Base-by-base conservation (phyloP, 2,797 vertebrate genomes). In the Poecilia picta region DNA sequence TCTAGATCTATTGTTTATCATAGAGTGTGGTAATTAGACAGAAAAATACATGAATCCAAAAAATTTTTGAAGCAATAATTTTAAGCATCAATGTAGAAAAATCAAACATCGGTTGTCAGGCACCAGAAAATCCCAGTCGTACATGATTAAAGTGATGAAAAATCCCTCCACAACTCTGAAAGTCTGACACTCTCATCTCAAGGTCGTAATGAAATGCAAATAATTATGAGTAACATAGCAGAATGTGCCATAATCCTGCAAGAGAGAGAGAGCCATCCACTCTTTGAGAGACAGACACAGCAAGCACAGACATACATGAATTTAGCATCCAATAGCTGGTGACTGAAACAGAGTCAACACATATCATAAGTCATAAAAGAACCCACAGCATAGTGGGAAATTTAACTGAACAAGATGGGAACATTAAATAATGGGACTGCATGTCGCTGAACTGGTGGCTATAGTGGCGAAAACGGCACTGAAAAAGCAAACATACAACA, bases 141-240 rank as follows among this genome's bases (percentile, higher is more conserved):
- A 85, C 70, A 85, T 80, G 83, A 89, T 87, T 85, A 85, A 73
- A 74, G 47, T 57, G 77, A 85, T 77, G 77, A 85, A 84, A 88
- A 78, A 25, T 41, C 41, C 39, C n/a, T n/a, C 12, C 23, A 15
- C 39, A 25, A 70, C 82, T 25, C 77, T 80, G 59, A 88, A 77
- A 86, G 80, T 89, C 85, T 76, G 71, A 64, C 62, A 25, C 79
- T 74, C 82, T 85, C 79, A 11, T 91, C 78, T 75, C 76, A 11
- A 31, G 1, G 31, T 79, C 84, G 59, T 88, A 86, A 93, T 87
- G 84, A 91, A 83, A 90, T 91, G 86, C 86, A 82, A 81, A 88
- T 90, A 81, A 74, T 83, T 31, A 47, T 25, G 1, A 62, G 77
- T 51, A 53, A 78, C 81, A 47, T 74, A 45, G 81, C 74, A 75